A percentile compares a stretch with the other conserved stretches of the same genome.
Conservation (phyloP, 2,888 invertebrate species). For the Drosophila peninsularis region DNA sequence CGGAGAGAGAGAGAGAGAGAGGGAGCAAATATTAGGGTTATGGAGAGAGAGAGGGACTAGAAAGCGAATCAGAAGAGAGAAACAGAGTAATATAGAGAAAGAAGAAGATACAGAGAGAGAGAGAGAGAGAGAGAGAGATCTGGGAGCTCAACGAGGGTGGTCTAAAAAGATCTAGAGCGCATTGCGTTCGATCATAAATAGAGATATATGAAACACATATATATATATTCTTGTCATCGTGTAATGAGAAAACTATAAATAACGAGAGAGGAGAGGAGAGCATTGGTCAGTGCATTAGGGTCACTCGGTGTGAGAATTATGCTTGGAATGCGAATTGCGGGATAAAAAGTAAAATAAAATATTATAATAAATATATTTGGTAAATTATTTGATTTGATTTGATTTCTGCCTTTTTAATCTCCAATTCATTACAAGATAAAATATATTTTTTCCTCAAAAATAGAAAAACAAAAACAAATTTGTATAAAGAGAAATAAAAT, state of each 20-base stretch:
- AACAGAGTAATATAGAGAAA: neutral
- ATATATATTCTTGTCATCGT: neutral
- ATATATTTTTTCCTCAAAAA: neutral
- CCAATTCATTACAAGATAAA: neutral
- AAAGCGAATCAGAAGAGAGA: neutral
- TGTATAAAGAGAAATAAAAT: neutral
- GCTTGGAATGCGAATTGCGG: no score
- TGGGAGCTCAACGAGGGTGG: neutral
- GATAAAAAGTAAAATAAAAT: no score
- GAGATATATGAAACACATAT: neutral
- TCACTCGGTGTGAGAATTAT: neutral
- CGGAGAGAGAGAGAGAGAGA: neutral
- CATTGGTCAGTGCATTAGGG: neutral
- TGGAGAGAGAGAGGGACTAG: neutral
- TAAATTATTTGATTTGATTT: no score
- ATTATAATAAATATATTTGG: no score
- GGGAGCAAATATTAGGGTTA: no score
- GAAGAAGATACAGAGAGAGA: no score
- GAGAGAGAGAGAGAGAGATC: neutral
- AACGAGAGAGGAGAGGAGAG: neutral
- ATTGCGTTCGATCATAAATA: neutral
- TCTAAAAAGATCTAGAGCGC: neutral
- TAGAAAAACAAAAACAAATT: neutral
- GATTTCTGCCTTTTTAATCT: no score
- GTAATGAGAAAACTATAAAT: neutral